Conservation (phyloP, 2,113 vertebrate genomes). For the Hemicordylus capensis region DNA sequence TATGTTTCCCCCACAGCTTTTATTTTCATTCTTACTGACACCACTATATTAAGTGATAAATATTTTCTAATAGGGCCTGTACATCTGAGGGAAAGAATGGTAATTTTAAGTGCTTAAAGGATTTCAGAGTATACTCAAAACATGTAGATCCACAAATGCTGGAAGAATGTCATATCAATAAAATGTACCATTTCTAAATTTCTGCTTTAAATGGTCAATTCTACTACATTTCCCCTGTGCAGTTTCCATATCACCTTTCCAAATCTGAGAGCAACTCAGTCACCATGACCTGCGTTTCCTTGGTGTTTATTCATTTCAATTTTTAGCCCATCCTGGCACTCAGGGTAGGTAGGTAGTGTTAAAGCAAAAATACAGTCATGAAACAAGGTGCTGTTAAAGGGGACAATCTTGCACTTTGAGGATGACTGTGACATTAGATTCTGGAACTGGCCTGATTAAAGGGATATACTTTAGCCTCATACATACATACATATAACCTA, state of each 20-base stretch:
- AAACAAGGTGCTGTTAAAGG: neutral
- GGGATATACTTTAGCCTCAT: neutral
- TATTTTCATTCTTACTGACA: neutral
- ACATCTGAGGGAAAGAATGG: neutral
- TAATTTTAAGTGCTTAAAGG: neutral
- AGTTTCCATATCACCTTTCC: neutral
- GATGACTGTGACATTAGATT: neutral
- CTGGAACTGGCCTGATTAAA: too few species aligned
- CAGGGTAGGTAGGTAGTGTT: neutral
- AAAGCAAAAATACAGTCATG: neutral
- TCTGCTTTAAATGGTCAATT: neutral
- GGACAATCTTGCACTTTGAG: neutral
- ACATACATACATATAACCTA: too few species aligned
- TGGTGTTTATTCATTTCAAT: neutral
- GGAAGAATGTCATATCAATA: neutral
- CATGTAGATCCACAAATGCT: accelerated
- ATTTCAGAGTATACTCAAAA: neutral
- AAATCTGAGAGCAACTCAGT: neutral
- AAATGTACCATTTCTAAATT: accelerated
- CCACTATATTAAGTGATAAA: neutral
- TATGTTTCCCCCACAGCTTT: neutral
- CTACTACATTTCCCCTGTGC: neutral
- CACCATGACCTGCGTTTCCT: neutral
- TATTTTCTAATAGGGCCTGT: neutral
- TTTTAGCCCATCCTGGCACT: neutral